Evolutionary conservation across 37 sponge, comb jelly and placozoan species (phyloP).

Genomic region (Haliclona indistincta): DNA sequence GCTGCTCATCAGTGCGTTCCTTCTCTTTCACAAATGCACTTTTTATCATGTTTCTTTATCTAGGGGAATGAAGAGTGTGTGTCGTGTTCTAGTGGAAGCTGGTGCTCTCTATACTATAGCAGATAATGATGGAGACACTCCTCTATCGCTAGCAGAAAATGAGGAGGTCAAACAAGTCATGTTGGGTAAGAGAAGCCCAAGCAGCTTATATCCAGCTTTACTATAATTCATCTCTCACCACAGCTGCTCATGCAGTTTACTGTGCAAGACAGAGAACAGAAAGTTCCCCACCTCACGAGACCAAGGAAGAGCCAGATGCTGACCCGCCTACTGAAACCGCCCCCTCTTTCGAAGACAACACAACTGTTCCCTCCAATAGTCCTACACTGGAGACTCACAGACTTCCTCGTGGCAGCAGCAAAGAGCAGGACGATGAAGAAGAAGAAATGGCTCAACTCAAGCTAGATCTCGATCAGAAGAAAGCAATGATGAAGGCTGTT

Average conservation of each 20-base stretch:
- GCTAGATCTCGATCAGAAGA: background rate
- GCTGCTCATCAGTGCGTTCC: slow-evolving; percentile 55
- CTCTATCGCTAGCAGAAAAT: slow-evolving; percentile 31
- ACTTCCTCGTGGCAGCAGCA: background rate
- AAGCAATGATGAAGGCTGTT: background rate
- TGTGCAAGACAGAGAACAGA: background rate
- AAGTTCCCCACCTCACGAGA: background rate
- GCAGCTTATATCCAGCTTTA: background rate
- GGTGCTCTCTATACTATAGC: slow-evolving; percentile 44
- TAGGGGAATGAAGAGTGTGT: slow-evolving; percentile 32
- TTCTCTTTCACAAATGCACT: slow-evolving; percentile 22
- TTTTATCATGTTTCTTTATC: background rate
- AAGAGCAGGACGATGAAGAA: background rate
- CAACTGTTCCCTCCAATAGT: background rate
- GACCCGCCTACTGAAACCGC: background rate
- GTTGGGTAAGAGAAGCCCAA: slow-evolving; percentile 26
- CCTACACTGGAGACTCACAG: too few species aligned
- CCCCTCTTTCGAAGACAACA: background rate
- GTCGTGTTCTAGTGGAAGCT: slow-evolving; percentile 32
- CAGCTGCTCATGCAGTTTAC: slow-evolving; percentile 10
- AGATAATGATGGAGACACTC: slow-evolving; percentile 73
- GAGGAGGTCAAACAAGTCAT: slow-evolving; percentile 38
- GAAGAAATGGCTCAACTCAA: background rate
- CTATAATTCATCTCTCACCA: background rate
- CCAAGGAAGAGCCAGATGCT: background rate